These are phyloP conservation scores for Muricea muricata DNA, from an alignment of 92 coral and sea anemone species.

Conservation along the genomic window DNA sequence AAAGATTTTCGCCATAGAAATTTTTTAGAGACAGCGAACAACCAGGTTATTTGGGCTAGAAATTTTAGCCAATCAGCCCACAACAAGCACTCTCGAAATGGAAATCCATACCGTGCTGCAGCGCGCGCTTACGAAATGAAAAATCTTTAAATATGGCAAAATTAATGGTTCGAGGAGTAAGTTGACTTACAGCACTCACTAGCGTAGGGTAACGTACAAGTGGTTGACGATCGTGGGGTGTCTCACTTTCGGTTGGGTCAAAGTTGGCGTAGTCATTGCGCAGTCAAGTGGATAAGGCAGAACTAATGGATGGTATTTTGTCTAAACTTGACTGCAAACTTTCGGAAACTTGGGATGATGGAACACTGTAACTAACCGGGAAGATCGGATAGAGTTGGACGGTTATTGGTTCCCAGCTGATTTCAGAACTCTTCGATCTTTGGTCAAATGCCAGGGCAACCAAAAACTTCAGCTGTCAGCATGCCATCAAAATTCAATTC, in stretches of 20 bases:
- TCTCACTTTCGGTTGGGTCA: not conserved
- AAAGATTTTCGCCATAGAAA: too few relatives aligned
- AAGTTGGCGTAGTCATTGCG: not conserved
- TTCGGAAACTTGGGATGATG: not conserved
- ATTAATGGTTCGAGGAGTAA: not conserved
- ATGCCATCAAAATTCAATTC: not conserved
- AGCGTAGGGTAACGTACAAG: not conserved
- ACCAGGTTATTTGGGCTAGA: not conserved
- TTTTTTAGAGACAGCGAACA: too few relatives aligned
- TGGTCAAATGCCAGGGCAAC: not conserved
- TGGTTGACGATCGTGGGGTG: not conserved
- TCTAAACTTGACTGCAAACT: not conserved
- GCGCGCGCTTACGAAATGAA: conserved; percentile 1
- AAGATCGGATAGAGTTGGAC: not conserved
- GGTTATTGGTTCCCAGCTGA: not conserved
- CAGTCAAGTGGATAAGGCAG: not conserved
- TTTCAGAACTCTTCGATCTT: not conserved
- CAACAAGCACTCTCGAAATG: not conserved
- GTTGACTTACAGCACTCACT: not conserved
- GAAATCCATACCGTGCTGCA: conserved; percentile 10
- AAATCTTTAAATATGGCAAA: not conserved
- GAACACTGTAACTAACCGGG: not conserved
- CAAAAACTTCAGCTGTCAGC: not conserved
- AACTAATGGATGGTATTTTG: not conserved
- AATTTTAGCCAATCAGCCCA: conserved; percentile 8